Evolutionary conservation across 1,140 invertebrate species (phyloP), one percentile per base, ranked within the genome.

Genomic region (Drosophila kanapiae): DNA sequence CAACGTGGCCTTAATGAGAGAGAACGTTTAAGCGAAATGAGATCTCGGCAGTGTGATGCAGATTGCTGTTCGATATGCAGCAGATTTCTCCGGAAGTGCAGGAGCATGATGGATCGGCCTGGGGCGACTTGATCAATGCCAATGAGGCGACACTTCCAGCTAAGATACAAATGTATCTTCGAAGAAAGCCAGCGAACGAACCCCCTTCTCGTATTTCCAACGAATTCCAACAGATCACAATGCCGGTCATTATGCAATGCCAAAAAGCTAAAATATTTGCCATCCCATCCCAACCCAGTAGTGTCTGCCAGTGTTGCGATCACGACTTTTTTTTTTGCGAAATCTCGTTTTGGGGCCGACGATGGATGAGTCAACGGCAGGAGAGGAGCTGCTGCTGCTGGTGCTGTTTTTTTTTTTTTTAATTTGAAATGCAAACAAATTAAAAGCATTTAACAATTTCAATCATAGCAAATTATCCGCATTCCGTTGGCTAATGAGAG

Each of bases 341-440:
- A 54, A 72, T 70, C 64, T 69, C n/a, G 69, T 29, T 51, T 16
- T 33, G 14, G 29, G n/a, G 48, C 31, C 8, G 38, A 43, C 31
- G 16, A 6, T 11, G 69, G 35, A 69, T 75, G 64, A 84, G 67
- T 72, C 76, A 72, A 70, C 61, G 35, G 40, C 23, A 43, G 8
- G 33, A 38, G 23, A 33, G 47, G 35, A 37, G 40, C 33, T 54
- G 57, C 59, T 42, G 10, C 29, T 3, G 27, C 35, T 14, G 31
- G 4, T 31, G 14, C 0, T 48, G 2, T 8, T 7, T 29, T n/a
- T 16, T 49, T 16, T 16, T 23, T 48, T 78, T 37, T 60, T 80
- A 64, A 90, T 90, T 90, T 57, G 10, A 84, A 88, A 88, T 88
- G 78, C 80, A 90, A 88, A 88, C 84, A 84, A 78, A 90, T 90